Evolutionary conservation across 2,797 vertebrate genomes (phyloP), one percentile per base, ranked within the genome.

Genomic region (Sebastes cheni): DNA sequence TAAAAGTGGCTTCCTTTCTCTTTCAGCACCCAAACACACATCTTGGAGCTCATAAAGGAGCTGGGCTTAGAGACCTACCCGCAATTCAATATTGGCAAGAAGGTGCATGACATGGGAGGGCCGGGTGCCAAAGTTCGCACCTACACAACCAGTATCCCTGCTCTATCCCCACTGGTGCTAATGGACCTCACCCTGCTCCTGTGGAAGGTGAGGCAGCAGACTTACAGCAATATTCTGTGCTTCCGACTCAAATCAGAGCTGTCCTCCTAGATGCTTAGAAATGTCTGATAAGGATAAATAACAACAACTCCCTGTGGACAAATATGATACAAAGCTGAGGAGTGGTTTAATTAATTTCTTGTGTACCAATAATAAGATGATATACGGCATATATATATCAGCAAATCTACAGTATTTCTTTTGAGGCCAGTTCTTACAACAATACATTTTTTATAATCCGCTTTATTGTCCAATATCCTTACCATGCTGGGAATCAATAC

Each of bases 31-130:
- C 96, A 96, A 85, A 93, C 71, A 1, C 90, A 95, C 10, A 54
- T 96, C 71, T 81, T 95, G 87, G 91, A 94, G 66, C 95, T 96
- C 5, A 94, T 96, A 69, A 77, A 86, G 67, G 95, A 96, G 67
- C 85, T 96, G 39, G 93, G 87, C 10, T 36, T 96, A 14, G 94
- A 95, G 72, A 85, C 93, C 20, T 95, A 83, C 77, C 86, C 88
- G 0, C 96, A 96, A 58, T 96, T 91, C 88, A 92, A 60, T 3
- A 8, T 29, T 25, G 96, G 95, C 34, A 95, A 86, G 85, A 96
- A 95, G 76, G 93, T 96, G 73, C 79, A 93, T 56, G 95, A 95
- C 74, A 67, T 86, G 74, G 95, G 96, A 0, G 88, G 93, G 2
- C 86, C 91, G 0, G n/a, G 27, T 6, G 91, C 88, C 68, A 94